Evolutionary conservation across 2,113 vertebrate genomes (phyloP).

Genomic region (Cavia aperea): DNA sequence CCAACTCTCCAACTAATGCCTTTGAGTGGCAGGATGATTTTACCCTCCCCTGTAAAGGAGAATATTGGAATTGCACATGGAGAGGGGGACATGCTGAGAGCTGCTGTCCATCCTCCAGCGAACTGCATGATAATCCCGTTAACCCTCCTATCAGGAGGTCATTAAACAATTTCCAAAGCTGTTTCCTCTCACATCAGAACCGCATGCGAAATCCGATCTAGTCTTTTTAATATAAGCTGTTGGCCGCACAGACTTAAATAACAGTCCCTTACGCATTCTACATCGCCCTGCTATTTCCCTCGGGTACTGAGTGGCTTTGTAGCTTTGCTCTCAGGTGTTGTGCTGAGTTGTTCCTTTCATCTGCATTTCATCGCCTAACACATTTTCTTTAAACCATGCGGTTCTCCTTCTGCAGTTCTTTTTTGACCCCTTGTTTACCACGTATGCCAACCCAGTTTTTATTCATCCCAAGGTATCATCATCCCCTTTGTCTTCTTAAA

Average conservation of each 20-base stretch:
- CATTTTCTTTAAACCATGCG: background rate
- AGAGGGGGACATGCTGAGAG: constrained; percentile 33
- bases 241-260: constrained; percentile 21
- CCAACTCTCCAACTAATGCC: constrained; percentile 39
- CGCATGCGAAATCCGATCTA: constrained; percentile 42
- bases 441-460: background rate
- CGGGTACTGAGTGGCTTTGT: background rate
- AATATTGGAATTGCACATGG: constrained; percentile 32
- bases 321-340: background rate
- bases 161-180: constrained; percentile 65
- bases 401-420: background rate
- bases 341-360: background rate
- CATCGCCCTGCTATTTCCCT: background rate
- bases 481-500: background rate
- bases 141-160: constrained; percentile 64
- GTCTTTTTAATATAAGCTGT: constrained; percentile 47
- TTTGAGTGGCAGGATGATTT: constrained; percentile 46
- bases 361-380: background rate
- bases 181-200: constrained; percentile 51
- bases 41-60: constrained; percentile 43
- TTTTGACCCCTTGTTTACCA: background rate
- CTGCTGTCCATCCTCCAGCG: constrained; percentile 39
- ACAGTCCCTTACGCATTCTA: background rate
- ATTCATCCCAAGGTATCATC: background rate
- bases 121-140: constrained; percentile 62